Conservation (phyloP, 1,140 invertebrate species). For the Aphelinus atriplicis region DNA sequence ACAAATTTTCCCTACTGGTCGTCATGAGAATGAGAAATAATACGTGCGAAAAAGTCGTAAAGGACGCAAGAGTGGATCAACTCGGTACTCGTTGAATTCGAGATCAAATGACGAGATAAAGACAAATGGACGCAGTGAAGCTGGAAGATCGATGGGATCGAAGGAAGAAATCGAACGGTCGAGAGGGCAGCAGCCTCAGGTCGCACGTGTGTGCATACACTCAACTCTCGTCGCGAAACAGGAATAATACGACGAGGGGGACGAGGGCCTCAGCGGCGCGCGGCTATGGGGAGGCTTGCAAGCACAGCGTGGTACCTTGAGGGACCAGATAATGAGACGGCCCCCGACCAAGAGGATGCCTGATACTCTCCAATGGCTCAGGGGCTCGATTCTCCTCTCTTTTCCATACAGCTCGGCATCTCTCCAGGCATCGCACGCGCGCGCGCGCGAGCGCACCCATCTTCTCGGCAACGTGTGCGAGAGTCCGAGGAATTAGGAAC, state of each 20-base stretch:
- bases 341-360: constrained; percentile 64
- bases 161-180: constrained; percentile 1
- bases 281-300: constrained; percentile 50
- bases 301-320: constrained; percentile 62
- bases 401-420: not conserved
- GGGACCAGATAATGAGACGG: constrained; percentile 65
- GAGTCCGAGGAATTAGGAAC: constrained; percentile 10
- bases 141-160: too few relatives aligned
- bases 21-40: too few relatives aligned
- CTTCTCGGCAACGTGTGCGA: too few relatives aligned
- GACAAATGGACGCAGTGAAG: too few relatives aligned
- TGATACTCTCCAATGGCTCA: constrained; percentile 50
- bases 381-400: constrained; percentile 2
- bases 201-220: not conserved
- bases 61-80: too few relatives aligned
- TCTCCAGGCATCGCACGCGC: too few relatives aligned
- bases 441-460: too few relatives aligned
- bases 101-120: too few relatives aligned
- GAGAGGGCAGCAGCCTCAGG: constrained; percentile 9
- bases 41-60: too few relatives aligned
- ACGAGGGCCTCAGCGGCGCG: not conserved
- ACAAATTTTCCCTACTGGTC: too few relatives aligned
- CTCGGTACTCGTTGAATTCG: too few relatives aligned
- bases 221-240: constrained; percentile 35
- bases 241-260: constrained; percentile 50